Conservation (phyloP, 2,888 invertebrate species). For the Eudasyphora cyanicolor region DNA sequence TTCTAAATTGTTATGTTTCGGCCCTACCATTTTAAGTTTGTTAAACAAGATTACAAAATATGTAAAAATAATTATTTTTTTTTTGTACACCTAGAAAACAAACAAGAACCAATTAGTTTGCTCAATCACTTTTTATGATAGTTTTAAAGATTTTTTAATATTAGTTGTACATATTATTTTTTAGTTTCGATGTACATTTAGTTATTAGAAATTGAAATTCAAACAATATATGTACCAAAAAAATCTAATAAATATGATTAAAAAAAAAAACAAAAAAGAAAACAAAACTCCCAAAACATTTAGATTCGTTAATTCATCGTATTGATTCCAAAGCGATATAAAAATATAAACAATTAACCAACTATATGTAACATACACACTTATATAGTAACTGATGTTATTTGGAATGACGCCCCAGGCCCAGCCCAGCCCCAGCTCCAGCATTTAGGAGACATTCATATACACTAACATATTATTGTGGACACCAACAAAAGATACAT, state of each 20-base stretch:
- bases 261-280: conserved; percentile 42
- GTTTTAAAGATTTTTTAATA: conserved; percentile 51
- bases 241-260: conserved; percentile 57
- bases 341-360: background rate
- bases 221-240: conserved; percentile 77
- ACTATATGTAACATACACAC: background rate
- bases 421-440: background rate
- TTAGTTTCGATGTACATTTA: conserved; percentile 58
- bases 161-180: conserved; percentile 61
- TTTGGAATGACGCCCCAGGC: background rate
- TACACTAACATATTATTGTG: background rate
- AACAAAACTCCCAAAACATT: no score
- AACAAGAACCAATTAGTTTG: conserved; percentile 36
- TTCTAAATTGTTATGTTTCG: conserved; percentile 76
- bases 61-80: conserved; percentile 53
- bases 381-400: background rate
- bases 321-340: background rate
- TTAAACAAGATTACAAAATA: conserved; percentile 36
- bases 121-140: conserved; percentile 42
- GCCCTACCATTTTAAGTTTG: conserved; percentile 59
- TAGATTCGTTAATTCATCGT: background rate
- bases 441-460: background rate
- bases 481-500: background rate
- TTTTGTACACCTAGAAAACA: conserved; percentile 47
- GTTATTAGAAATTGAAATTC: conserved; percentile 61